These are phyloP conservation scores for Andrena haemorrhoa DNA, from an alignment of 2,888 invertebrate genomes.

Conservation along the genomic window DNA sequence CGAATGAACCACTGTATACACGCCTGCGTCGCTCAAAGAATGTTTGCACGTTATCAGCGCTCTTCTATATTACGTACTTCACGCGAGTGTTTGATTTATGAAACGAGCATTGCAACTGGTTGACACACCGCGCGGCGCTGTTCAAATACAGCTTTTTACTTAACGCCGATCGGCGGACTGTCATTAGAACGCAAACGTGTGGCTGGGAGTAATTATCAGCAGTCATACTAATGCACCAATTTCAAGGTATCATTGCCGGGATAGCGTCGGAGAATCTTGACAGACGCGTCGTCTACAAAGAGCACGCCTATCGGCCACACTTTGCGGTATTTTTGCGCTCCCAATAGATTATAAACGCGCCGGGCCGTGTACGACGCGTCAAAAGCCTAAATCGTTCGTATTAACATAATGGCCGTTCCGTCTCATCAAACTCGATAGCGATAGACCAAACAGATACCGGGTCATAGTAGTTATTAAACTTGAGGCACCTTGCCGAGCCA, in stretches of 20 bases:
- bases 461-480: constrained; percentile 48
- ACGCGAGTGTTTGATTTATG: constrained; percentile 62
- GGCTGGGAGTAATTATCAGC: neutral
- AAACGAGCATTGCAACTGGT: constrained; percentile 49
- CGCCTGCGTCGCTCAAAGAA: constrained; percentile 44
- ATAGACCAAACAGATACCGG: constrained; percentile 47
- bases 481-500: constrained; percentile 21
- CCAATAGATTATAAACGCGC: constrained; percentile 27
- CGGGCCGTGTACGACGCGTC: neutral
- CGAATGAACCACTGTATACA: constrained; percentile 1
- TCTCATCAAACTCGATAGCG: constrained; percentile 26
- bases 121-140: constrained; percentile 30
- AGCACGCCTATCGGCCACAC: too few relatives aligned
- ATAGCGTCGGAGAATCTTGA: neutral
- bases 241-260: neutral
- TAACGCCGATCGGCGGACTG: neutral
- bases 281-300: too few relatives aligned
- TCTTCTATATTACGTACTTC: constrained; percentile 52
- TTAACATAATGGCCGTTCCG: constrained; percentile 28
- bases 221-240: neutral
- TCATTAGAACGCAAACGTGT: neutral
- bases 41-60: constrained; percentile 60
- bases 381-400: constrained; percentile 11
- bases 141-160: constrained; percentile 29
- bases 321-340: neutral